Evolutionary conservation across 2,797 vertebrate genomes (phyloP).

Genomic region (Poliocrania exsul): DNA sequence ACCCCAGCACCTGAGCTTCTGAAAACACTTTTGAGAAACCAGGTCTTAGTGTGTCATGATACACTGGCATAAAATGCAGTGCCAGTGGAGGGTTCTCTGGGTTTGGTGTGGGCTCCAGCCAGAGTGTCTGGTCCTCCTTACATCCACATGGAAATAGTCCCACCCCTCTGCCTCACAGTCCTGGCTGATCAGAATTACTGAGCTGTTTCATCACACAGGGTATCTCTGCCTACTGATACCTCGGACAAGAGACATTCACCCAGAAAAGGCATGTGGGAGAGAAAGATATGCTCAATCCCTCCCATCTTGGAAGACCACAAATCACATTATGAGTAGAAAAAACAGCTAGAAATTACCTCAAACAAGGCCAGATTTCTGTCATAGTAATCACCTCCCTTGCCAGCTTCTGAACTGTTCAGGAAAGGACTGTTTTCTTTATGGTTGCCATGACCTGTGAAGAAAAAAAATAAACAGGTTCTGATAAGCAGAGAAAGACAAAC

Average conservation of each 20-base stretch:
- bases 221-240: neutral
- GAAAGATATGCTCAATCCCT: neutral
- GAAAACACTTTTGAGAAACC: neutral
- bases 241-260: neutral
- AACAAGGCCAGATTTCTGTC: conserved; percentile 95
- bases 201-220: neutral
- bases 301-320: neutral
- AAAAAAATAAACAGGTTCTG: neutral
- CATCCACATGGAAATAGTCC: neutral
- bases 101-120: neutral
- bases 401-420: conserved; percentile 82
- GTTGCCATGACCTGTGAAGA: conserved; percentile 85
- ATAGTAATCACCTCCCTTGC: conserved; percentile 91
- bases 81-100: neutral
- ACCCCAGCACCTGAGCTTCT: neutral
- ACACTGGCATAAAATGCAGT: neutral
- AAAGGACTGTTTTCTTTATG: conserved; percentile 96
- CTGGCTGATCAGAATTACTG: rapidly evolving
- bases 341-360: conserved; percentile 80
- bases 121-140: neutral
- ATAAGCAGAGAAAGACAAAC: neutral
- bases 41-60: neutral
- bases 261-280: rapidly evolving
- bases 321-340: neutral
- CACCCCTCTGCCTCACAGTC: neutral